Percentiles rank a stretch among this genome's conserved stretches.
phyloP scores from a whole-genome alignment of 1,140 invertebrate genomes.

The Nasonia longicornis region DNA sequence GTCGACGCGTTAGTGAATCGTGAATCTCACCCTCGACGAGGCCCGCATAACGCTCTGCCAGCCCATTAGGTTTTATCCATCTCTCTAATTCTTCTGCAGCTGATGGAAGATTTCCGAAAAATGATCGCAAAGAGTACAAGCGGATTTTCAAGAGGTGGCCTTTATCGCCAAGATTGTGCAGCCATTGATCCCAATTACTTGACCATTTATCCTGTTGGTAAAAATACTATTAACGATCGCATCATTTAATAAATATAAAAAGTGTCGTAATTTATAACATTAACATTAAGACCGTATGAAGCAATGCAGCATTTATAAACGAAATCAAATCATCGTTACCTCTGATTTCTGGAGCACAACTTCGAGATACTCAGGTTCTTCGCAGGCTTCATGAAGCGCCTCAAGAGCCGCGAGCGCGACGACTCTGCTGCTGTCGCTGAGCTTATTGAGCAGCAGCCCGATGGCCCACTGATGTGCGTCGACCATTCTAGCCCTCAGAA shows the following conservation, averaged over 20 bases:
- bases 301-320: neutral
- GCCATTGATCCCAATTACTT: slow-evolving; percentile 60
- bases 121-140: slow-evolving; percentile 82
- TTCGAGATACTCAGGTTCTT: slow-evolving; percentile 86
- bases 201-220: slow-evolving; percentile 49
- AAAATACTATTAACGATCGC: neutral
- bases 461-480: slow-evolving; percentile 80
- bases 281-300: no score
- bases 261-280: neutral
- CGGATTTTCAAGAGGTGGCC: slow-evolving; percentile 85
- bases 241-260: neutral
- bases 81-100: slow-evolving; percentile 64
- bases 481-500: slow-evolving; percentile 79
- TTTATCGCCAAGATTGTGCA: slow-evolving; percentile 84
- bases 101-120: slow-evolving; percentile 71
- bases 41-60: slow-evolving; percentile 81
- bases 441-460: slow-evolving; percentile 82
- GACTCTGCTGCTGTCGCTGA: slow-evolving; percentile 82
- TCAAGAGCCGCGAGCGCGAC: slow-evolving; percentile 84
- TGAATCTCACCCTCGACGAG: slow-evolving; percentile 89
- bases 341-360: slow-evolving; percentile 51
- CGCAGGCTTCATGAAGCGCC: slow-evolving; percentile 92
- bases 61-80: slow-evolving; percentile 63
- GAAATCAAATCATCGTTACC: slow-evolving; percentile 32
- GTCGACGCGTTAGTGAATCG: slow-evolving; percentile 87